Evolutionary conservation across 2,797 vertebrate species (phyloP).

Genomic region (Phrynocephalus guinanensis): DNA sequence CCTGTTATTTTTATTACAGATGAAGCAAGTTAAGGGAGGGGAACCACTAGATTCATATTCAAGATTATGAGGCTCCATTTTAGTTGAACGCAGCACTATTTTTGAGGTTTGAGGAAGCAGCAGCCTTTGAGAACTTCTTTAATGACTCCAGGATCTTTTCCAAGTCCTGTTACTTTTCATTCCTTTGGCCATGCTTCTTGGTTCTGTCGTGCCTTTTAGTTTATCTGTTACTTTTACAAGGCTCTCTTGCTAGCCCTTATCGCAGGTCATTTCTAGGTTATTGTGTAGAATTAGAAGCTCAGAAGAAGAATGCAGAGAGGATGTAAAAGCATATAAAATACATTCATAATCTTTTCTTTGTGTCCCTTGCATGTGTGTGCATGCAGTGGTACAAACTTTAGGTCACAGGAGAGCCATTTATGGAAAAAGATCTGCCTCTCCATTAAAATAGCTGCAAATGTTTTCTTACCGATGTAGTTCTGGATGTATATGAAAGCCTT

Average conservation of each 20-base stretch:
- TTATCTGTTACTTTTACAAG: neutral
- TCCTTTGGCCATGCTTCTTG: neutral
- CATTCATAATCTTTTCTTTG: neutral
- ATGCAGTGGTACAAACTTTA: neutral
- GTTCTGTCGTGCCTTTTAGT: neutral
- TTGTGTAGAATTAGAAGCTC: neutral
- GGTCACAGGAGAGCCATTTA: neutral
- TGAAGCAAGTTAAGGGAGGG: neutral
- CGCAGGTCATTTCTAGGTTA: slow-evolving; percentile 1
- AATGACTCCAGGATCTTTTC: slow-evolving; percentile 22
- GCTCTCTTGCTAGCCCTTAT: neutral
- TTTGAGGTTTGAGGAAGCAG: slow-evolving; percentile 23
- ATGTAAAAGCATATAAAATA: neutral
- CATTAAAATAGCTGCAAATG: neutral
- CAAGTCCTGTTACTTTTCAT: neutral
- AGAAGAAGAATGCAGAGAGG: neutral
- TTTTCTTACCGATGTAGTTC: neutral
- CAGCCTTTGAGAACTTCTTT: neutral
- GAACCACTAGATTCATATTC: neutral
- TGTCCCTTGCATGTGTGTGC: neutral
- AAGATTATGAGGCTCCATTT: slow-evolving; percentile 27
- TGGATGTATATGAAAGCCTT: neutral
- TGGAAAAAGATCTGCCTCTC: neutral
- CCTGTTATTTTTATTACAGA: slow-evolving; percentile 21
- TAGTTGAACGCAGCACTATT: slow-evolving; percentile 25